Evolutionary conservation across 2,888 invertebrate species (phyloP).

Genomic region (Hemaris fuciformis): DNA sequence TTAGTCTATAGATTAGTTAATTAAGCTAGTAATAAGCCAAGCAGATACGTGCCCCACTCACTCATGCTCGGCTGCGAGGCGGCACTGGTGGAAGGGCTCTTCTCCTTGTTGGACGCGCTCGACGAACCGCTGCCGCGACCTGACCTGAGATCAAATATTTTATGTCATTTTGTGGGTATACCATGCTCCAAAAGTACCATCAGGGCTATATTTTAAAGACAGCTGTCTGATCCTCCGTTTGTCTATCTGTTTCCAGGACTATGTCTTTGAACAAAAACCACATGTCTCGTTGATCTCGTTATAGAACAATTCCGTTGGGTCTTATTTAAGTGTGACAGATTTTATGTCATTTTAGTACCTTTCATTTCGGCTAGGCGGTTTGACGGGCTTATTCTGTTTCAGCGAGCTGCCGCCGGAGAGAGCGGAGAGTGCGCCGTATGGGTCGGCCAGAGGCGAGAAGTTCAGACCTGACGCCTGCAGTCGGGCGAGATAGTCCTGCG

Average conservation of each 20-base stretch:
- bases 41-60: conserved; percentile 65
- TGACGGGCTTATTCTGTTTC: conserved; percentile 61
- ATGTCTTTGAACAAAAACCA: too few relatives aligned
- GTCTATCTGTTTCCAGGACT: too few relatives aligned
- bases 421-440: conserved; percentile 71
- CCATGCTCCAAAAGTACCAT: too few relatives aligned
- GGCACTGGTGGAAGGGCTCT: conserved; percentile 63
- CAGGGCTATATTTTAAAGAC: too few relatives aligned
- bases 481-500: conserved; percentile 92
- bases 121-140: conserved; percentile 69
- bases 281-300: too few relatives aligned
- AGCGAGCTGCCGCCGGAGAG: conserved; percentile 59
- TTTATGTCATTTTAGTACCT: conserved; percentile 41
- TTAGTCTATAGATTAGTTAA: not conserved
- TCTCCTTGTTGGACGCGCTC: conserved; percentile 64
- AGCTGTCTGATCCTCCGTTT: too few relatives aligned
- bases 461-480: conserved; percentile 90
- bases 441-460: conserved; percentile 84
- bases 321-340: not conserved
- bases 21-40: conserved; percentile 3
- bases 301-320: too few relatives aligned
- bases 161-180: too few relatives aligned
- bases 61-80: conserved; percentile 67
- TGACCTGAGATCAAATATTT: conserved; percentile 52
- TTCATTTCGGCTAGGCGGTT: conserved; percentile 57